Base-by-base conservation (phyloP, 1,140 invertebrate species). In the Oedothorax gibbosus region DNA sequence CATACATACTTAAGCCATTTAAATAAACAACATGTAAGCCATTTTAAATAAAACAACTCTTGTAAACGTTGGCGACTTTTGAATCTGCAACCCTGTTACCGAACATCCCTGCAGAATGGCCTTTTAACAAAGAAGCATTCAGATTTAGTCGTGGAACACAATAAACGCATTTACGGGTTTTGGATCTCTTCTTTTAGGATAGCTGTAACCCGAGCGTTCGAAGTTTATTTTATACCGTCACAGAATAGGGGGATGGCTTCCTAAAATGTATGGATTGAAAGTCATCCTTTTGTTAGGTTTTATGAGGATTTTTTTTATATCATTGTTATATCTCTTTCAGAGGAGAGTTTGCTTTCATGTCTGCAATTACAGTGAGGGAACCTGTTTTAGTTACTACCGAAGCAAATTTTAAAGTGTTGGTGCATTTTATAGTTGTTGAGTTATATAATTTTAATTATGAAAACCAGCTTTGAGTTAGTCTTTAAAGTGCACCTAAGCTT, bases 81-180 rank as follows among this genome's bases (percentile, higher is more conserved):
- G 35, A 35, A 35, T 35, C 35, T 35, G 35, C 35, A 35, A 35
- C 35, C 35, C 35, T 35, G 35, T 5, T 35, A 5, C 35, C 1
- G 35, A 35, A 35, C 35, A 35, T 35, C 35, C 35, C 35, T 35
- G 5, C 35, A 35, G 35, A 35, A 35, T 35, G 35, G 35, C 35
- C 35, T 35, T 35, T 35, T 35, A 35, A 35, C 35, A 35, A 35
- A 35, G 35, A 35, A 5, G 35, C 35, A 35, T 35, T 35, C 35
- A 35, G 66, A 71, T 51, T 18, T 49, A 50, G 66, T 4, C 11
- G 15, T 18, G 12, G 51, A 12, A 14, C 56, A 71, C 78, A 81
- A 81, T 81, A 71, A 81, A 71, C 54, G 66, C 78, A 71, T 81
- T 81, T 81, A 81, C 51, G 50, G 66, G 51, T 35, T 35, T 35